Percentiles rank a stretch among this genome's conserved stretches.
Conservation (phyloP, 2,797 vertebrate genomes). For the Pelobates cultripes region DNA sequence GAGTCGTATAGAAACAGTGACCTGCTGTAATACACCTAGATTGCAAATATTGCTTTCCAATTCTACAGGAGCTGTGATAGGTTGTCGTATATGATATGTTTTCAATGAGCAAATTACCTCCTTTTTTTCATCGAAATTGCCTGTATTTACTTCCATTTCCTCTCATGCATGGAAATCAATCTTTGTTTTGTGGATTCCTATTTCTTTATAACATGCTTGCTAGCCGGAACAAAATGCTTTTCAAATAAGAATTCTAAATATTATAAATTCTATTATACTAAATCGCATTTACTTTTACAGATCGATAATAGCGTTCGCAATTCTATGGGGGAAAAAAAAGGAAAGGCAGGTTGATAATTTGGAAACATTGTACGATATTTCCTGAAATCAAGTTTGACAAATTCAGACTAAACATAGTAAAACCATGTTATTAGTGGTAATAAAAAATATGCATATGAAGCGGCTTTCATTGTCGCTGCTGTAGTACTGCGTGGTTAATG, state of each 20-base stretch:
- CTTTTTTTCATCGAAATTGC: slow-evolving; percentile 34
- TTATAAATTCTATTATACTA: neutral
- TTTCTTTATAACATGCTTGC: slow-evolving; percentile 27
- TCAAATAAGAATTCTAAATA: slow-evolving; percentile 14
- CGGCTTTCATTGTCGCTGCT: neutral
- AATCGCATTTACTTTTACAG: neutral
- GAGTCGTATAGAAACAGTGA: slow-evolving; percentile 17
- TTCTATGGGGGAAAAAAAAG: neutral
- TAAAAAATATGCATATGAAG: neutral
- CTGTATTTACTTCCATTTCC: slow-evolving; percentile 28
- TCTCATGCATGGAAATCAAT: slow-evolving; percentile 46
- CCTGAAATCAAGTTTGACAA: neutral
- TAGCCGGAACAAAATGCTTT: slow-evolving; percentile 11
- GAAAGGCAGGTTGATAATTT: neutral
- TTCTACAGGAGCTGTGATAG: slow-evolving; percentile 17
- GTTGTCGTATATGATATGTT: slow-evolving; percentile 48
- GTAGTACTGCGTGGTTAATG: neutral
- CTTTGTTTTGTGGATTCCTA: slow-evolving; percentile 46
- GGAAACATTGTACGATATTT: neutral
- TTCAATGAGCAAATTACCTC: slow-evolving; percentile 47
- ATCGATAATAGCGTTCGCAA: slow-evolving; percentile 10
- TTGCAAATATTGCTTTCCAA: slow-evolving; percentile 43
- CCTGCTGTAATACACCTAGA: slow-evolving; percentile 27
- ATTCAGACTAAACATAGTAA: neutral
- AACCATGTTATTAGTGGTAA: neutral